Conservation (phyloP, 2,113 vertebrate species). For the Columba livia region DNA sequence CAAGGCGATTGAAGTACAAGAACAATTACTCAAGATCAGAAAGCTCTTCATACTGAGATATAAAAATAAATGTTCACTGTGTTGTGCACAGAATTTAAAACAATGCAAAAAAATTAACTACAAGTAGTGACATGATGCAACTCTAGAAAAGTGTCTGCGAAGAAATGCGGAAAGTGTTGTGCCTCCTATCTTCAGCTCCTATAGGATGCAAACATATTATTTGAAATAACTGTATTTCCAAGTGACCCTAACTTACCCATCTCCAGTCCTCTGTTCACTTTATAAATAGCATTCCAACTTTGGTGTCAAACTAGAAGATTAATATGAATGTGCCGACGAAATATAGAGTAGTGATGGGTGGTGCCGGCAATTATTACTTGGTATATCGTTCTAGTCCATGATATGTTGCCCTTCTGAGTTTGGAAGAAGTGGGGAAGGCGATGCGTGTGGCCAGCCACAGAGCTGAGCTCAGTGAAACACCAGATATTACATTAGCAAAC, state of each 20-base stretch:
- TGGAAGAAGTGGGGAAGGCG: neutral
- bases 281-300: neutral
- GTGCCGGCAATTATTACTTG: neutral
- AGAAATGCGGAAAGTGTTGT: neutral
- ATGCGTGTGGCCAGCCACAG: accelerated
- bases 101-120: neutral
- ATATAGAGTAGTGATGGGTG: neutral
- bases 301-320: neutral
- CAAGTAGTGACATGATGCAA: neutral
- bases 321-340: neutral
- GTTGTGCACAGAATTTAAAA: neutral
- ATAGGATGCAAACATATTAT: accelerated
- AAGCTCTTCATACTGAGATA: neutral
- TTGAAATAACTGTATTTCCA: neutral
- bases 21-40: neutral
- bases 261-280: neutral
- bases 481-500: neutral
- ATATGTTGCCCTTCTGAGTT: neutral
- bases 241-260: neutral
- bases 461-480: neutral
- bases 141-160: neutral
- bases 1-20: neutral
- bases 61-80: neutral
- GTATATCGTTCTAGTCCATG: neutral
- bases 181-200: neutral